Evolutionary conservation across 2,888 invertebrate genomes (phyloP), one percentile per base, ranked within the genome.

Genomic region (Brassicogethes aeneus): DNA sequence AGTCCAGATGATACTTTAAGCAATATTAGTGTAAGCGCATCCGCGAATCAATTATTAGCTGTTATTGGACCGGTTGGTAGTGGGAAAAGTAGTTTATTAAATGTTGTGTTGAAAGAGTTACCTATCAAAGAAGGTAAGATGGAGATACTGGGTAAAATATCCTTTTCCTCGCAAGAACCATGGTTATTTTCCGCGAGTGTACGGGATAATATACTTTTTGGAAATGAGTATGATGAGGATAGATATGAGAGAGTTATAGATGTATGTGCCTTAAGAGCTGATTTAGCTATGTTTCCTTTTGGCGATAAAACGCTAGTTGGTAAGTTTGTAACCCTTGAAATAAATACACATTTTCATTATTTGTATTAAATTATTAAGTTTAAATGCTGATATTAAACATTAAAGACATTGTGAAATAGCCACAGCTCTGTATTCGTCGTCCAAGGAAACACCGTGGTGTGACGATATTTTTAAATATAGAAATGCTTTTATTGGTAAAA

Each of bases 131-230:
- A 64, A 2, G 75, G 75, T 0, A 56, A 47, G 2, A 47, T 73
- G 15, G 58, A 60, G 16, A 64, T 79, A 2, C 61, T 60, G 8
- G 82, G 82, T 14, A 61, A 47, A 34, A 54, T 73, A 13, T 71
- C 72, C 0, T 83, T 79, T 55, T 73, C 77, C 0, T 70, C 76
- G 1, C 80, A 81, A 55, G 73, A 81, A 56, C 75, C 83, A 0
- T 84, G 82, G 82, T 48, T 75, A 32, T 75, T 75, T 54, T 65
- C 70, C 1, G 71, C 70, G 10, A 76, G 57, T 42, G 76, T 90
- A 0, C 71, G 82, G 12, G 84, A 88, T 54, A 91, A 90, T 60
- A 85, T 91, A 41, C 62, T 85, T 0, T 88, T 90, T 65, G 87
- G 87, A 0, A 72, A 74, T 51, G 70, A 73, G 1, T 71, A 75